Conservation (phyloP, 2,888 invertebrate species). For the Chesias legatella region DNA sequence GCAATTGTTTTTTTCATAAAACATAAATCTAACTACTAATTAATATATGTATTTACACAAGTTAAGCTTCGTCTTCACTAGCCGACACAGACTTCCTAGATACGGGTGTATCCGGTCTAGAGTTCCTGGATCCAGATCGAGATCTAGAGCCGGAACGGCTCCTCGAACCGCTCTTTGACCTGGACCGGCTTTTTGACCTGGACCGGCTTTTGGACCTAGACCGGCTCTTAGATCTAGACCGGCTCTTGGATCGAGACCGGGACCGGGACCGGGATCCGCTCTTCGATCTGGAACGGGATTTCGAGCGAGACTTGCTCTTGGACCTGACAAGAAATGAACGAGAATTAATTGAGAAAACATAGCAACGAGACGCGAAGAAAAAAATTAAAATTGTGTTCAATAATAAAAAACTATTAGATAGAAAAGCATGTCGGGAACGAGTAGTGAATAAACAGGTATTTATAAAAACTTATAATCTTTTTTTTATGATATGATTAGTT, state of each 20-base stretch:
- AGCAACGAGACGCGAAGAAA: too few species aligned
- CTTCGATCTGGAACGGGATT: conserved; percentile 18
- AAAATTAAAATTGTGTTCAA: too few species aligned
- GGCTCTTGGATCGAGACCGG: conserved; percentile 45
- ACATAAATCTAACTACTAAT: conserved; percentile 2
- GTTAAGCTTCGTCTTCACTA: conserved; percentile 76
- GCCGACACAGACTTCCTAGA: conserved; percentile 82
- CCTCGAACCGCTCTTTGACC: conserved; percentile 52
- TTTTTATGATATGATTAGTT: too few species aligned
- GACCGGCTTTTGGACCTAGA: conserved; percentile 44
- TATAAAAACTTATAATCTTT: too few species aligned
- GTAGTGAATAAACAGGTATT: too few species aligned
- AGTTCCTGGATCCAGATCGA: conserved; percentile 65
- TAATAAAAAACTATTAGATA: too few species aligned
- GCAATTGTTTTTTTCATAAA: neutral
- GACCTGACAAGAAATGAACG: too few species aligned
- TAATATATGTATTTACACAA: conserved; percentile 18
- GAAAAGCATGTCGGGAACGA: too few species aligned
- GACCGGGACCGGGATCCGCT: conserved; percentile 30
- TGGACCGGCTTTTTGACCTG: conserved; percentile 47
- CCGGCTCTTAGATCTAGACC: conserved; percentile 44
- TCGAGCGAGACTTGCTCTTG: conserved; percentile 51
- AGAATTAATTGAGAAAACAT: too few species aligned
- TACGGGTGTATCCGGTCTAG: conserved; percentile 77
- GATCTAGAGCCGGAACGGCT: conserved; percentile 61